Percentiles rank a stretch among this genome's conserved stretches.
Conservation (phyloP, 1,140 invertebrate genomes). For the Trichoplusia ni region DNA sequence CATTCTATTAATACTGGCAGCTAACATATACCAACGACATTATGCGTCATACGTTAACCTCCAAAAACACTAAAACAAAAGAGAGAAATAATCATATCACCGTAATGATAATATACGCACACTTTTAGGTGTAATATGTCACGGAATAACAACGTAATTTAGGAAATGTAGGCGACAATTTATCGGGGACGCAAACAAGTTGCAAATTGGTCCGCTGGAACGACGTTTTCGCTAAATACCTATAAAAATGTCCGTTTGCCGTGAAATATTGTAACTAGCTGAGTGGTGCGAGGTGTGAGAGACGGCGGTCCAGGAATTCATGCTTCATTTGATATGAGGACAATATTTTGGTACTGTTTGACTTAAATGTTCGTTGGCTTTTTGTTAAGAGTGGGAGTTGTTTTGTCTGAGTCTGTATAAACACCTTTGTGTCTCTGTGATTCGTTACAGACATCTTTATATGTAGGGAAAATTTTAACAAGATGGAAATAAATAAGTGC, state of each 20-base stretch:
- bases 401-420: too few species aligned
- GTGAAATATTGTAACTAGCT: constrained; percentile 77
- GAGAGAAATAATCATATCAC: neutral
- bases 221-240: constrained; percentile 80
- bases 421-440: too few species aligned
- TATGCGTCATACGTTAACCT: neutral
- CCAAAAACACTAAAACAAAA: neutral
- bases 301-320: too few species aligned
- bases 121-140: neutral
- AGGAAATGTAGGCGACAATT: constrained; percentile 38
- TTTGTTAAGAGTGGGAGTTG: too few species aligned
- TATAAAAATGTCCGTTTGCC: constrained; percentile 78
- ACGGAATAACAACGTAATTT: constrained; percentile 39
- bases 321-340: too few species aligned
- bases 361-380: too few species aligned
- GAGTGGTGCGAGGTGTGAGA: constrained; percentile 39
- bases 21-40: too few species aligned
- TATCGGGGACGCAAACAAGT: constrained; percentile 76
- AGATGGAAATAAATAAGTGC: too few species aligned
- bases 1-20: too few species aligned
- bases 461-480: too few species aligned
- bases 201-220: constrained; percentile 78
- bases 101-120: neutral
- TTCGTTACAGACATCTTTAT: too few species aligned
- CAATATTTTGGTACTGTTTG: too few species aligned